Base-by-base conservation (phyloP, 2,888 invertebrate species). In the Caenorhabditis sp. region DNA sequence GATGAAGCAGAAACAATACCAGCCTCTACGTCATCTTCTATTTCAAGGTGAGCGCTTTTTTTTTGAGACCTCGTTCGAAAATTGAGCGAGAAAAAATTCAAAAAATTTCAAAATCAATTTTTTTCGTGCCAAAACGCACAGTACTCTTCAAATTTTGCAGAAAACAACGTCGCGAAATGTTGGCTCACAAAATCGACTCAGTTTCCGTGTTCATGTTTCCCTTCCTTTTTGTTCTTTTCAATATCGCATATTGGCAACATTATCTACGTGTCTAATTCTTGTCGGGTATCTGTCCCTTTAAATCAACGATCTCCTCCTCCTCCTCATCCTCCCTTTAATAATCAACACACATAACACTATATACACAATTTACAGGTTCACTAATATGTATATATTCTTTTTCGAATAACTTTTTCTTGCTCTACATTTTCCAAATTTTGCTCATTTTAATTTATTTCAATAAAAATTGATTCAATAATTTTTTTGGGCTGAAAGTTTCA, bases 191-290 rank as follows among this genome's bases (percentile, higher is more conserved):
- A 58, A 87, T 87, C 68, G 87, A 87, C 75, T 81, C 78, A 58
- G 59, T 86, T 67, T 67, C 85, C n/a, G 69, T 82, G 65, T 58
- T 84, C 74, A 49, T 81, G 76, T 82, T 88, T 82, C 69, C 87
- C 19, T 72, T 82, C 69, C 69, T 85, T 71, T 70, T 89, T 58
- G 79, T 89, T 82, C 66, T 89, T 84, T 86, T 90, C 89, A 72
- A 90, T 78, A 67, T 89, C 83, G 81, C 89, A 89, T 88, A 90
- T 89, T 72, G 85, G 87, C 58, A 88, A 68, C 61, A 90, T 87
- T 78, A 90, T 62, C 69, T 83, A 49, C 73, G 76, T 50, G 62
- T 70, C n/a, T 49, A 66, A 58, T 49, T 21, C 6, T 1, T 12
- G n/a, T 26, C 36, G 36, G 23, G 58, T 19, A 54, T 53, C 54